Percentiles rank a stretch among this genome's conserved stretches.
phyloP scores from a whole-genome alignment of 2,888 invertebrate genomes.

The Ormyrus thymus region DNA sequence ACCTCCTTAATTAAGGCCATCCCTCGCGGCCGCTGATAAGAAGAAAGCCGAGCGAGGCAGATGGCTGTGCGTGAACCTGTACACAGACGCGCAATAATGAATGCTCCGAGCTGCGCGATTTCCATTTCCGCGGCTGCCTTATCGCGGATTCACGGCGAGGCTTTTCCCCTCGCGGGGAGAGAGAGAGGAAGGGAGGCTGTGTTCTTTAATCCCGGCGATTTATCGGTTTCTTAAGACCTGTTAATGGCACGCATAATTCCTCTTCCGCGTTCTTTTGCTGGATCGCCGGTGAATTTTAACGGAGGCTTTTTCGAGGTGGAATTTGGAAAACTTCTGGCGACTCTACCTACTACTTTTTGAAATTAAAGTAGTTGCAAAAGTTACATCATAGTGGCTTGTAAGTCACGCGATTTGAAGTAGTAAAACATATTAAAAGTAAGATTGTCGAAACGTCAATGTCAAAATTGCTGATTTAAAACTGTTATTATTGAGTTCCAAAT shows the following conservation, averaged over 20 bases:
- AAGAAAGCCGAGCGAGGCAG: conserved; percentile 1
- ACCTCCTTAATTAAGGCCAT: conserved; percentile 48
- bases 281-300: not conserved
- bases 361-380: too few relatives aligned
- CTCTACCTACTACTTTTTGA: too few relatives aligned
- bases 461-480: too few relatives aligned
- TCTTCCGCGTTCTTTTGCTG: not conserved
- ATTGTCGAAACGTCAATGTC: too few relatives aligned
- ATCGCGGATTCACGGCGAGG: conserved; percentile 11
- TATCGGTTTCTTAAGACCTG: conserved; percentile 23
- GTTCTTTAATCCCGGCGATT: conserved; percentile 13
- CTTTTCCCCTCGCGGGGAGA: not conserved
- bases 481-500: too few relatives aligned
- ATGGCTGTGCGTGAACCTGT: not conserved
- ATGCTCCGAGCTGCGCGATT: conserved; percentile 27
- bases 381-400: too few relatives aligned
- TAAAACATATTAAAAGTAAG: too few relatives aligned
- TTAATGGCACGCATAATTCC: conserved; percentile 12
- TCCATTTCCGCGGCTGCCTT: conserved; percentile 43
- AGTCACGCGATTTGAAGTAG: too few relatives aligned
- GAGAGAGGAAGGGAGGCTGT: not conserved
- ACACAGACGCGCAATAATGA: conserved; percentile 32
- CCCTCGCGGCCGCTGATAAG: conserved; percentile 36
- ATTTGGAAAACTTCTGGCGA: too few relatives aligned
- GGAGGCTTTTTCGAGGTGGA: too few relatives aligned